Percentiles rank a stretch among this genome's conserved stretches.
Evolutionary conservation across 2,888 invertebrate genomes (phyloP).

Genomic region (Gastracanthus pulcherrimus): DNA sequence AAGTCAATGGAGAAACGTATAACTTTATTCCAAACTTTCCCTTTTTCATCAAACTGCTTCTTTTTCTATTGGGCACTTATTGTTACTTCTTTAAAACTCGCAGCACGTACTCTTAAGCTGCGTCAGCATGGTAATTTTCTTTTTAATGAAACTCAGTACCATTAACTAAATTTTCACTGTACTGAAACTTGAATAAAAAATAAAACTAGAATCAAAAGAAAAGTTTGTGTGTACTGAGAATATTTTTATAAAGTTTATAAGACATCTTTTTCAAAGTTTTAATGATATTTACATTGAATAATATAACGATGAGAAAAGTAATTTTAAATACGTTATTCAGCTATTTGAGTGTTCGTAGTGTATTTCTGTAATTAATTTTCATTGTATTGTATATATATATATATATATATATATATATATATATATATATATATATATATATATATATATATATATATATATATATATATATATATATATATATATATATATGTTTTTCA

Average conservation of each 20-base stretch:
- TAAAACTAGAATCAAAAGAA: not conserved
- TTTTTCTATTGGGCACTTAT: not conserved
- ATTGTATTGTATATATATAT: too few species aligned
- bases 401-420: too few species aligned
- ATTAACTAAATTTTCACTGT: not conserved
- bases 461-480: too few species aligned
- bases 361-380: too few species aligned
- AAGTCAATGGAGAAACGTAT: too few species aligned
- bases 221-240: not conserved
- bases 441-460: too few species aligned
- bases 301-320: too few species aligned
- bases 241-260: not conserved
- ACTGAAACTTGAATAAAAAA: not conserved
- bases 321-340: not conserved
- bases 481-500: too few species aligned
- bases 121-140: constrained; percentile 8
- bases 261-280: not conserved
- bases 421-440: too few species aligned
- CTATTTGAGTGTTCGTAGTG: not conserved
- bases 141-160: not conserved
- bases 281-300: not conserved
- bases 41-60: not conserved
- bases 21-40: not conserved
- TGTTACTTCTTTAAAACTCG: not conserved
- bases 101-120: not conserved